A percentile compares a stretch with the other conserved stretches of the same genome.
Conservation (phyloP, 2,113 vertebrate genomes). For the Connochaetes taurinus region DNA sequence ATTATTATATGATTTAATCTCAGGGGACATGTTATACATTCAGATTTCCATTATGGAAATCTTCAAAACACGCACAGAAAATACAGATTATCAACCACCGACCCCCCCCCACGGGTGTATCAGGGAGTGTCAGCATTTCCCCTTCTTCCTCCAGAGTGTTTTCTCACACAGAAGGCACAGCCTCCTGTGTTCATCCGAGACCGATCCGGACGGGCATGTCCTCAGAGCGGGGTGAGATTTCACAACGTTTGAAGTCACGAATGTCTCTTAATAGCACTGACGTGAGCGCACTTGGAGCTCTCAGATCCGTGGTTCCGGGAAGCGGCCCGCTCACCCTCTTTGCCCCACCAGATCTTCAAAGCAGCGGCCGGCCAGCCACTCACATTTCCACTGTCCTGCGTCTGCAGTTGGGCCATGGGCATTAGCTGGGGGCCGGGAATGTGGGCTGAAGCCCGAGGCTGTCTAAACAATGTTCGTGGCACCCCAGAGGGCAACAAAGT, state of each 20-base stretch:
- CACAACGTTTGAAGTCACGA: neutral
- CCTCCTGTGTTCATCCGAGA: neutral
- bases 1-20: neutral
- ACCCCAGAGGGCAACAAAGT: neutral
- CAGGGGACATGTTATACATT: neutral
- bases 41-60: neutral
- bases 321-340: rapidly evolving
- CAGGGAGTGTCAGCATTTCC: neutral
- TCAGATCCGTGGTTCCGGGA: neutral
- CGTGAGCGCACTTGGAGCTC: neutral
- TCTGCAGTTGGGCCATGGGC: rapidly evolving
- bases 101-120: rapidly evolving
- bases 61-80: neutral
- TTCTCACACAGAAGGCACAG: neutral
- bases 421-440: neutral
- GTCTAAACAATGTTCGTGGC: rapidly evolving
- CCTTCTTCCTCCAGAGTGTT: neutral
- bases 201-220: neutral
- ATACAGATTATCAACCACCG: neutral
- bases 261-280: neutral
- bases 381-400: neutral
- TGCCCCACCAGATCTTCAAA: neutral
- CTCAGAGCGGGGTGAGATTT: neutral
- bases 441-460: neutral
- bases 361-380: rapidly evolving